Conservation (phyloP, 2,888 invertebrate genomes). For the Heliconius sara region DNA sequence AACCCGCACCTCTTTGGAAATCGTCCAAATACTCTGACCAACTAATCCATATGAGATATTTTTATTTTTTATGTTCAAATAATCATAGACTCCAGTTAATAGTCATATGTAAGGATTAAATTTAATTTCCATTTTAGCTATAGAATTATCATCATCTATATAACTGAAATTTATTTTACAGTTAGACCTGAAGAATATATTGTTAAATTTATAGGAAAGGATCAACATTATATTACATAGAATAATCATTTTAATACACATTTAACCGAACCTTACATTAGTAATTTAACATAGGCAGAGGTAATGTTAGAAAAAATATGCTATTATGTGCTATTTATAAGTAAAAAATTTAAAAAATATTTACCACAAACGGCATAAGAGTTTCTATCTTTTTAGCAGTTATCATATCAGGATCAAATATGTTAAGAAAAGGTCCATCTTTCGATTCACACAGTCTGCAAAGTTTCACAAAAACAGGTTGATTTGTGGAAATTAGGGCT, state of each 20-base stretch:
- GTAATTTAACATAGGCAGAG: neutral
- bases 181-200: too few species aligned
- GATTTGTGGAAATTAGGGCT: conserved; percentile 56
- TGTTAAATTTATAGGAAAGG: neutral
- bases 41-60: too few species aligned
- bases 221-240: neutral
- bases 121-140: too few species aligned
- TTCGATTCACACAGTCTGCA: conserved; percentile 77
- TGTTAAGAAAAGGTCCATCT: conserved; percentile 79
- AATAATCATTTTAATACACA: too few species aligned
- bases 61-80: too few species aligned
- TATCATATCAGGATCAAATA: conserved; percentile 73
- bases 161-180: too few species aligned
- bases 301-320: neutral
- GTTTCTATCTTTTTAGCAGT: conserved; percentile 77
- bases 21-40: too few species aligned
- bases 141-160: too few species aligned
- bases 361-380: conserved; percentile 77
- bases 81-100: too few species aligned
- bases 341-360: conserved; percentile 40
- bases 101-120: too few species aligned
- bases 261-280: neutral
- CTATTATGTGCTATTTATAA: neutral
- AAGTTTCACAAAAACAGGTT: conserved; percentile 65
- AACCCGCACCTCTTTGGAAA: too few species aligned